Base-by-base conservation (phyloP, 2,797 vertebrate genomes). In the Australoheros facetus region DNA sequence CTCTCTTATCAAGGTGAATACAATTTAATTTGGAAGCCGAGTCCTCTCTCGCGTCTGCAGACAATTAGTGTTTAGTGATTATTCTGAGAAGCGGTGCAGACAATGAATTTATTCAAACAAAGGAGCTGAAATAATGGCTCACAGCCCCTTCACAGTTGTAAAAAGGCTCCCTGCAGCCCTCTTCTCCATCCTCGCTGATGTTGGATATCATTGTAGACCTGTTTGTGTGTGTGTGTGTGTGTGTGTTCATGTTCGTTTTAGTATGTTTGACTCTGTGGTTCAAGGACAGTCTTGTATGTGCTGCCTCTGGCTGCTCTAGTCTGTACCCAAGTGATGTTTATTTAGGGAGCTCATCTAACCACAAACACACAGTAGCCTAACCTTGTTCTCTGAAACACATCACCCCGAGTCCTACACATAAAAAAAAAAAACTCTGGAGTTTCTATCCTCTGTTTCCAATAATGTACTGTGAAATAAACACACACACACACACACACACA, bases 321-420 rank as follows among this genome's bases (percentile, higher is more conserved):
- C 90, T 92, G 92, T 90, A 93, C 94, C 94, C 94, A 92, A 90
- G 95, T 92, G 93, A 92, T 92, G 82, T 95, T 95, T 96, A 95
- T 96, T 95, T 95, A 96, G 95, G 93, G 93, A 92, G 92, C 89
- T 89, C 91, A 91, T 94, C 93, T 85, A 92, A 88, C 88, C 90
- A 54, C 81, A 30, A 55, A 59, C 30, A 48, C 55, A 78, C 72
- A 58, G n/a, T 7, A 48, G 26, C 8, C 79, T 87, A 90, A 93
- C 90, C 91, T 90, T 89, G 81, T 86, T 73, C 81, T 85, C 84
- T 56, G 78, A 88, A 87, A 89, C 83, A 71, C 78, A 84, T 72
- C 76, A 85, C 73, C 85, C 51, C 37, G 34, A 82, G 85, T 89
- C 88, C 71, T 78, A 30, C 37, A 10, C 39, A 78, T 59, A 71